Conservation (phyloP, 2,113 vertebrate genomes). For the Genyomyrus donnyi region DNA sequence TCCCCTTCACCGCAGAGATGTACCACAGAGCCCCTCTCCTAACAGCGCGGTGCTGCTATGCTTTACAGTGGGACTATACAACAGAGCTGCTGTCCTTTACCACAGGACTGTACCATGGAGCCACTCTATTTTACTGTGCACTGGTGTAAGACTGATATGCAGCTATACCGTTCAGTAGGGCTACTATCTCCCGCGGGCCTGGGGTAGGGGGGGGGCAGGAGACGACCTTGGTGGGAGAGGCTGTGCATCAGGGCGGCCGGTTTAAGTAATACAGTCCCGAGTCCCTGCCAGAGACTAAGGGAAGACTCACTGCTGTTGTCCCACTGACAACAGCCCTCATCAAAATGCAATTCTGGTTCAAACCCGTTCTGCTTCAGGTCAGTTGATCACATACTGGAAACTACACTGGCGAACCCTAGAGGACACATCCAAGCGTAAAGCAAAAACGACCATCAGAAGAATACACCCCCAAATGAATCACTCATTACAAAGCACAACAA, state of each 20-base stretch:
- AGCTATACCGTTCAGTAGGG: not conserved
- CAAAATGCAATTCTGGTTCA: not conserved
- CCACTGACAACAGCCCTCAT: not conserved
- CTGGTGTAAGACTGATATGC: not conserved
- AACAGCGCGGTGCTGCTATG: not conserved
- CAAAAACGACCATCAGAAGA: not conserved
- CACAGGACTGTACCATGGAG: too few species aligned
- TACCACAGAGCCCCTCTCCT: too few species aligned
- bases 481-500: not conserved
- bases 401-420: not conserved
- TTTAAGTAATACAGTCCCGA: not conserved
- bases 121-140: too few species aligned
- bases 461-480: not conserved
- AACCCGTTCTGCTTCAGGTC: not conserved
- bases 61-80: not conserved
- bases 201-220: not conserved
- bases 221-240: not conserved
- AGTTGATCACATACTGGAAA: not conserved
- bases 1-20: too few species aligned
- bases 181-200: not conserved
- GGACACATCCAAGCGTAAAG: not conserved
- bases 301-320: not conserved
- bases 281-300: not conserved
- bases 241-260: not conserved
- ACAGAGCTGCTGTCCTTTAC: not conserved